Percentiles rank a stretch among this genome's conserved stretches.
phyloP scores from a whole-genome alignment of 2,113 vertebrate genomes.

The Ivindomyrus marchei region DNA sequence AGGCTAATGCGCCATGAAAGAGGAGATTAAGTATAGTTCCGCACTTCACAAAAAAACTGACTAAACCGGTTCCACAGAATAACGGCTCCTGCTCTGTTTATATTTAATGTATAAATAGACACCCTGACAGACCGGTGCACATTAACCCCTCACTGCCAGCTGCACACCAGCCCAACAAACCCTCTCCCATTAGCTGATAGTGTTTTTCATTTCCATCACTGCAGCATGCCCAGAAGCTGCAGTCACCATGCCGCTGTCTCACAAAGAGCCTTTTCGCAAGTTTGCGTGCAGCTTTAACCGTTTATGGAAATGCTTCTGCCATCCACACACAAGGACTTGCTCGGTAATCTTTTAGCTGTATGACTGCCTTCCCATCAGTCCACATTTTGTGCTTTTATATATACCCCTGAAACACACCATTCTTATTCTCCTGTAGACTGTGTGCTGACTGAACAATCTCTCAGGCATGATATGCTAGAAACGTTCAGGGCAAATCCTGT shows the following conservation, averaged over 20 bases:
- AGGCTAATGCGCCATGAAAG: conserved; percentile 1
- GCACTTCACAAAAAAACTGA: not conserved
- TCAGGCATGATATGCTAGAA: not conserved
- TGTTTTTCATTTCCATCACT: not conserved
- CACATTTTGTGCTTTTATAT: not conserved
- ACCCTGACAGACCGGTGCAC: not conserved
- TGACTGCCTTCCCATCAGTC: not conserved
- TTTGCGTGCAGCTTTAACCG: not conserved
- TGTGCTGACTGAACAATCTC: not conserved
- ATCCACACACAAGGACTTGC: not conserved
- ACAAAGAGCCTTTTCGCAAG: not conserved
- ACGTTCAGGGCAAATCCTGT: not conserved
- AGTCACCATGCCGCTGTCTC: not conserved
- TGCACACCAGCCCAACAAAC: not conserved
- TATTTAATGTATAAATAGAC: not conserved
- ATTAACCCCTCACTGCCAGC: not conserved
- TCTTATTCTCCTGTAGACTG: not conserved
- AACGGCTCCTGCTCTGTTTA: not conserved
- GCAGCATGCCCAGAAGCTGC: not conserved
- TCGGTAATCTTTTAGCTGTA: not conserved
- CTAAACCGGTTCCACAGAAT: conserved; percentile 2
- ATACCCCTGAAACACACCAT: not conserved
- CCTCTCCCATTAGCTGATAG: not conserved
- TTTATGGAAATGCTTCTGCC: not conserved
- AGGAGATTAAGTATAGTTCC: not conserved